Percentiles rank a stretch among this genome's conserved stretches.
Conservation (phyloP, 2,888 invertebrate species). For the Microplitis deprimator region DNA sequence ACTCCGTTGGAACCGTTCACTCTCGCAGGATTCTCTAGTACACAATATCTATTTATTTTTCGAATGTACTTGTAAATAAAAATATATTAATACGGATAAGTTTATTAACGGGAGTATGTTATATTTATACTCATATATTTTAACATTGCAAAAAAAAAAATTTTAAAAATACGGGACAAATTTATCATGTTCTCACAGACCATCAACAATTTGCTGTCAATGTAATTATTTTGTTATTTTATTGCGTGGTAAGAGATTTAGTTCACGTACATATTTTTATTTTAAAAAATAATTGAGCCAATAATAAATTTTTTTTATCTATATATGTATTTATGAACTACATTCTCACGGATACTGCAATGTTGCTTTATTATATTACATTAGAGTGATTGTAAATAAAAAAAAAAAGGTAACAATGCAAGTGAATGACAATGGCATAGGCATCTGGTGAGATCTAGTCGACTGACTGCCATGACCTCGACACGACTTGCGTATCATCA, state of each 20-base stretch:
- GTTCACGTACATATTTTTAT: too few relatives aligned
- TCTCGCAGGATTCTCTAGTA: constrained; percentile 8
- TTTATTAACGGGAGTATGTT: not conserved
- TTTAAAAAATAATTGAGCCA: too few relatives aligned
- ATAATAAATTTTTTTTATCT: not conserved
- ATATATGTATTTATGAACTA: not conserved
- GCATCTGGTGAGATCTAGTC: not conserved
- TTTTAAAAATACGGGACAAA: not conserved
- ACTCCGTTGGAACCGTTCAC: constrained; percentile 13
- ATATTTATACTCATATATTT: not conserved
- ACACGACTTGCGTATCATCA: constrained; percentile 1
- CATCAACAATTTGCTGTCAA: not conserved
- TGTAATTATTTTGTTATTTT: not conserved
- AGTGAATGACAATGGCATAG: not conserved
- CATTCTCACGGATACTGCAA: not conserved
- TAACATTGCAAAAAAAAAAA: not conserved
- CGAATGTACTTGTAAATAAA: constrained; percentile 3
- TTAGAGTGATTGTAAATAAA: not conserved
- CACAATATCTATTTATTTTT: not conserved
- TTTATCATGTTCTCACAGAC: not conserved
- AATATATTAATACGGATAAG: not conserved
- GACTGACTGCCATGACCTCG: constrained; percentile 1
- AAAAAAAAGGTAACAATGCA: not conserved
- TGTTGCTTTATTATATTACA: not conserved
- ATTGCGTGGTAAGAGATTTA: too few relatives aligned